Evolutionary conservation across 2,113 vertebrate species (phyloP).

Genomic region (Podarcis muralis): DNA sequence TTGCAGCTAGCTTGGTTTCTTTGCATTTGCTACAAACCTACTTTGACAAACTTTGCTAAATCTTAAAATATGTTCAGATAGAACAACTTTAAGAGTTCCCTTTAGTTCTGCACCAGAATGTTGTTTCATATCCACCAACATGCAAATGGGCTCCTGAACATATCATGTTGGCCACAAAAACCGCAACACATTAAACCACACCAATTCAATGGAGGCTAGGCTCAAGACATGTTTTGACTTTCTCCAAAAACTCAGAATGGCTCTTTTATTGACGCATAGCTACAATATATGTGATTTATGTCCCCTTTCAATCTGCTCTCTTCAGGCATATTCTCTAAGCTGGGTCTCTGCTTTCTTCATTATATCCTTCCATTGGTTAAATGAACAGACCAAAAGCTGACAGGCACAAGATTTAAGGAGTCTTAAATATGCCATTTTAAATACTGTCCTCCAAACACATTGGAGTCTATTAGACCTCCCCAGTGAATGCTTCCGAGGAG

Average conservation of each 20-base stretch:
- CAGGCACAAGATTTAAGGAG: slow-evolving; percentile 14
- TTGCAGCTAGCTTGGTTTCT: background rate
- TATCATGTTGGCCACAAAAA: slow-evolving; percentile 2
- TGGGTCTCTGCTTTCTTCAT: slow-evolving; percentile 25
- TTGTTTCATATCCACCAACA: background rate
- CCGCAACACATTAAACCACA: slow-evolving; percentile 1
- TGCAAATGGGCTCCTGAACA: background rate
- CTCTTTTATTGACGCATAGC: slow-evolving; percentile 23
- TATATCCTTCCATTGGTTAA: slow-evolving; percentile 13
- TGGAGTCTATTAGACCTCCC: slow-evolving; percentile 7
- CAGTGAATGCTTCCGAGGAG: background rate
- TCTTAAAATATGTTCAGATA: background rate
- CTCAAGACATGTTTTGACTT: slow-evolving; percentile 4
- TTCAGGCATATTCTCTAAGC: slow-evolving; percentile 15
- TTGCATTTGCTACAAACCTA: background rate
- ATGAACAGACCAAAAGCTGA: slow-evolving; percentile 1
- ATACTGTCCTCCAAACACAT: slow-evolving; percentile 7
- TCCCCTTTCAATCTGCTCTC: slow-evolving; percentile 8
- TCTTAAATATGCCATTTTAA: slow-evolving; percentile 16
- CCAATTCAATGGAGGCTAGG: background rate
- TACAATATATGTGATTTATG: slow-evolving; percentile 27
- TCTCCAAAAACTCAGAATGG: slow-evolving; percentile 24
- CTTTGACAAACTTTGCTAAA: background rate
- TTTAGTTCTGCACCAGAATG: background rate
- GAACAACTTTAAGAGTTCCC: background rate